Base-by-base conservation (phyloP, 1,140 invertebrate species). In the Xylocopa sonorina region DNA sequence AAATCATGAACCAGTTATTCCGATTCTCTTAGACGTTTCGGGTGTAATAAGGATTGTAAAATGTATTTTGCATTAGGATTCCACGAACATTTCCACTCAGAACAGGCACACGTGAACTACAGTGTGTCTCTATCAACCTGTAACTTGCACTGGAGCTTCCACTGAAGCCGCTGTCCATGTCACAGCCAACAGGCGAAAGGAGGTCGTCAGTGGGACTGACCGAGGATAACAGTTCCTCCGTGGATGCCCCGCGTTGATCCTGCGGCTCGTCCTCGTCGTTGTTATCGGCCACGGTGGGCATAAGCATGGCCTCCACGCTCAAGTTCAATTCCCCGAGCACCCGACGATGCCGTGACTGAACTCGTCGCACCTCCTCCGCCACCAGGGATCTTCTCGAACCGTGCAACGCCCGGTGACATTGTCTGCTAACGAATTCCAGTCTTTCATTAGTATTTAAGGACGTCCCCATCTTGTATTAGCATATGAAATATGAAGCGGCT, bases 231-330 rank as follows among this genome's bases (percentile, higher is more conserved):
- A 96, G 89, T 91, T 96, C 95, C 87, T 96, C 95, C 92, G 89
- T 95, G 92, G 91, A 94, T 90, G 87, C 88, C 91, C 91, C 83
- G 88, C 93, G 88, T 57, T 94, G 91, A 67, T 92, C 90, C 82
- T 92, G 92, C 48, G 92, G 84, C 58, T 92, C 91, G 5, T 92
- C 91, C 62, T 93, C 91, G 64, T 91, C 92, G 69, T 91, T 92
- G 41, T 89, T 90, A 62, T 92, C 92, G 51, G 81, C 87, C 82
- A 92, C 91, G 57, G 93, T 94, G 18, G 96, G 96, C 96, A 97
- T 97, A 67, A 97, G 91, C 97, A 98, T 97, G 57, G 96, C 96
- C 92, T 98, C 97, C 43, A 97, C 95, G 82, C 97, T 96, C 46
- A 98, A 93, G 93, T 98, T 98, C 51, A 98, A 92, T 89, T 98